phyloP scores from a whole-genome alignment of 2,113 vertebrate genomes.

The Ptychochromis oligacanthus region DNA sequence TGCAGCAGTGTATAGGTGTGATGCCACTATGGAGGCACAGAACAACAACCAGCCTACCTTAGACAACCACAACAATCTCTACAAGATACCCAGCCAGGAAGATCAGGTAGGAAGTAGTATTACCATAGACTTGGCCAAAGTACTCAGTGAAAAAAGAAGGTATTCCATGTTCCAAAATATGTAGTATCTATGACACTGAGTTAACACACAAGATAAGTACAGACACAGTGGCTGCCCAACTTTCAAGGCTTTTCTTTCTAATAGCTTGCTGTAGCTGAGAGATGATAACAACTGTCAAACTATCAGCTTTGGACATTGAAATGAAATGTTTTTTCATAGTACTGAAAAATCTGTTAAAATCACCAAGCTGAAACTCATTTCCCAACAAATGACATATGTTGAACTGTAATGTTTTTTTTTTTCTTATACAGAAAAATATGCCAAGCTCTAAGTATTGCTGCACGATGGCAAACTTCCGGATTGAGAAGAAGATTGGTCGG shows the following conservation, averaged over 20 bases:
- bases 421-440: constrained; percentile 49
- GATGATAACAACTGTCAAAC: neutral
- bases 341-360: neutral
- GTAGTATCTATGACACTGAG: neutral
- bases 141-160: neutral
- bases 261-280: neutral
- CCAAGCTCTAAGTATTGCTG: constrained; percentile 60
- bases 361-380: neutral
- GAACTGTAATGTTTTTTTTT: neutral
- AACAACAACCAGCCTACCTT: constrained; percentile 80
- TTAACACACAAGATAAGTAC: neutral
- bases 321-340: neutral
- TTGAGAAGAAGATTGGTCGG: constrained; percentile 94
- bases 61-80: constrained; percentile 84
- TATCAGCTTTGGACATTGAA: neutral
- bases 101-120: constrained; percentile 68
- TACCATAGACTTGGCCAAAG: neutral
- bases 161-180: neutral
- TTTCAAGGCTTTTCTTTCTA: neutral
- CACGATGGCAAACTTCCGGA: constrained; percentile 87
- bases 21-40: constrained; percentile 83
- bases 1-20: constrained; percentile 59
- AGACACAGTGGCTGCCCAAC: neutral
- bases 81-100: constrained; percentile 78
- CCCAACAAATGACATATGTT: neutral